These are phyloP conservation scores for Echiichthys vipera DNA, from an alignment of 2,797 vertebrate genomes.

Conservation along the genomic window DNA sequence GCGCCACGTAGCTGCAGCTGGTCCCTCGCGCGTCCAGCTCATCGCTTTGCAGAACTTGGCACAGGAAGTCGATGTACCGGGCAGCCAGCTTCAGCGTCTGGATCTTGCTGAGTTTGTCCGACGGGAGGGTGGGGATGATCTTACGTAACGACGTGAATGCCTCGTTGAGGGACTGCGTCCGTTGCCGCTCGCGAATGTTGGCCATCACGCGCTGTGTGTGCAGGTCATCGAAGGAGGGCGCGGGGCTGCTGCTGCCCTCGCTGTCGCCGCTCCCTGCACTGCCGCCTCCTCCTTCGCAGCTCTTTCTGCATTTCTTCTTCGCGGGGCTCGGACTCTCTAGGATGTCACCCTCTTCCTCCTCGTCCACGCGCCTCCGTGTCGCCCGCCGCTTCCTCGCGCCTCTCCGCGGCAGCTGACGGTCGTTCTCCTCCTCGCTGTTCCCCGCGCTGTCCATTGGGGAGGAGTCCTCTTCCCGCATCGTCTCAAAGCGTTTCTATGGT, in stretches of 20 bases:
- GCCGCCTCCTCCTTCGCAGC: constrained; percentile 83
- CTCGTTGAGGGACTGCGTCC: constrained; percentile 97
- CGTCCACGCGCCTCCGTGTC: constrained; percentile 64
- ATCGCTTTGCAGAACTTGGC: constrained; percentile 96
- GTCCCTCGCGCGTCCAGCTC: constrained; percentile 96
- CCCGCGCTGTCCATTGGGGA: constrained; percentile 96
- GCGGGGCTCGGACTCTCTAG: constrained; percentile 46
- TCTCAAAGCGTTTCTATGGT: constrained; percentile 67
- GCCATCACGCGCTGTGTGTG: constrained; percentile 97
- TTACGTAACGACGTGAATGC: constrained; percentile 95
- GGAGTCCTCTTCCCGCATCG: constrained; percentile 95
- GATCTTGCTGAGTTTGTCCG: constrained; percentile 99
- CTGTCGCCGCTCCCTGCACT: constrained; percentile 86
- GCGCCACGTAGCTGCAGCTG: constrained; percentile 98
- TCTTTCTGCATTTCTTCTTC: constrained; percentile 86
- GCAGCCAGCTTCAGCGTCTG: constrained; percentile 97
- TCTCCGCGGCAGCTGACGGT: constrained; percentile 83
- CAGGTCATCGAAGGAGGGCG: constrained; percentile 93
- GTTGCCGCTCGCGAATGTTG: constrained; percentile 96
- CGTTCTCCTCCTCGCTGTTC: constrained; percentile 95
- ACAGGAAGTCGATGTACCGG: constrained; percentile 98
- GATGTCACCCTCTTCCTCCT: constrained; percentile 57
- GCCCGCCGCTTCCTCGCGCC: constrained; percentile 76
- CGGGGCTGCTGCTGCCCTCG: constrained; percentile 77
- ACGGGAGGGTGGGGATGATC: constrained; percentile 97